phyloP scores from a whole-genome alignment of 2,113 vertebrate species.

The Protobothrops mucrosquamatus region DNA sequence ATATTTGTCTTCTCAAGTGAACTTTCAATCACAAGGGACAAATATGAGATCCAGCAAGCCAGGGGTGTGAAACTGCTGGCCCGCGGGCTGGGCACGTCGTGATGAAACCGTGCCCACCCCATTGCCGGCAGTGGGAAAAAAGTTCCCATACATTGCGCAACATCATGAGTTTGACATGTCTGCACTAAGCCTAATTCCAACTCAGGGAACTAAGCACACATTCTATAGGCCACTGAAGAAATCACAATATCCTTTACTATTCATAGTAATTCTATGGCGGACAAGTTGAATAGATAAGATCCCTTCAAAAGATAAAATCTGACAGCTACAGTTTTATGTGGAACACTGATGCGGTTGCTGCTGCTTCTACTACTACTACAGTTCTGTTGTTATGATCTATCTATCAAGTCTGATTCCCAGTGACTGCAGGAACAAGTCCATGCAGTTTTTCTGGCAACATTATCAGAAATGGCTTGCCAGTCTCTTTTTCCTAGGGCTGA shows the following conservation, averaged over 20 bases:
- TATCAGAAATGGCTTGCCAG: neutral
- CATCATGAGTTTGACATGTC: too few species aligned
- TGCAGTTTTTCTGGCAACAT: neutral
- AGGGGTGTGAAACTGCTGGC: too few species aligned
- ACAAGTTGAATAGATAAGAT: neutral
- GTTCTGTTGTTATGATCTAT: neutral
- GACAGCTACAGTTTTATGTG: neutral
- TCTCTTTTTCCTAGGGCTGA: neutral
- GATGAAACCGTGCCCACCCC: too few species aligned
- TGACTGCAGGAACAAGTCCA: neutral
- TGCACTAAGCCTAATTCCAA: neutral
- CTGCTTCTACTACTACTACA: neutral
- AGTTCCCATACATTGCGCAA: too few species aligned
- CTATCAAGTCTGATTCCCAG: neutral
- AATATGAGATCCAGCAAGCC: neutral
- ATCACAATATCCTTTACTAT: neutral
- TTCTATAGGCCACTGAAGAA: neutral
- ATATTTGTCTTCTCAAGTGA: neutral
- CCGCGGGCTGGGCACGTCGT: too few species aligned
- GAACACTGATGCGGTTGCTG: neutral
- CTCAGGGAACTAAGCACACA: neutral
- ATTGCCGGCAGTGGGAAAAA: too few species aligned
- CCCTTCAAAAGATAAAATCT: neutral
- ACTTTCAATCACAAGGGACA: neutral
- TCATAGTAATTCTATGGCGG: neutral